A percentile compares a stretch with the other conserved stretches of the same genome.
Conservation (phyloP, 2,797 vertebrate genomes). For the Ispidina lecontei region DNA sequence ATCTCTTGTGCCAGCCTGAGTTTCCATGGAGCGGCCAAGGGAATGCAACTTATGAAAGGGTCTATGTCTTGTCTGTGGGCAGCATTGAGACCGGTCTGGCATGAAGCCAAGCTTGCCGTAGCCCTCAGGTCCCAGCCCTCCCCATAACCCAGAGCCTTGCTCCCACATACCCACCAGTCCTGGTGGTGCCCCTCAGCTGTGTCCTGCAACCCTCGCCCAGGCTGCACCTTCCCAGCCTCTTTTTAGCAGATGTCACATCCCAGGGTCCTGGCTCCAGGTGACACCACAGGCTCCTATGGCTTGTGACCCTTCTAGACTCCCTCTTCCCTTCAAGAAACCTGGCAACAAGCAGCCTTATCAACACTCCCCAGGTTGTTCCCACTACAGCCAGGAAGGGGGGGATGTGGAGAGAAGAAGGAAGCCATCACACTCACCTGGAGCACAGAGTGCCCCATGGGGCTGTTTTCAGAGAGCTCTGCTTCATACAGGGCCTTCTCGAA, state of each 20-base stretch:
- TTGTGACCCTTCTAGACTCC: not conserved
- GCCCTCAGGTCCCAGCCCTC: not conserved
- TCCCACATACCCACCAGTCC: accelerated
- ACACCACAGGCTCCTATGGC: not conserved
- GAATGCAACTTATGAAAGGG: conserved; percentile 31
- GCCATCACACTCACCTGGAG: conserved; percentile 85
- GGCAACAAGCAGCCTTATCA: accelerated
- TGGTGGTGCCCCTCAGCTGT: not conserved
- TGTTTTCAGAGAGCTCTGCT: conserved; percentile 92
- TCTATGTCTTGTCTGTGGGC: not conserved
- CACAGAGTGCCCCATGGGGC: conserved; percentile 92
- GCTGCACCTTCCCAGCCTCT: accelerated
- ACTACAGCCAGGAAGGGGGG: not conserved
- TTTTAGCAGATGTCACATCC: not conserved
- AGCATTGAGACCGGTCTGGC: not conserved
- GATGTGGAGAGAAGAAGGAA: not conserved
- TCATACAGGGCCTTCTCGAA: conserved; percentile 92
- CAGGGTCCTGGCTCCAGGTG: accelerated
- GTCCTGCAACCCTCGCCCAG: accelerated
- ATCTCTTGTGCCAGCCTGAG: not conserved
- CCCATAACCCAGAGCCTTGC: not conserved
- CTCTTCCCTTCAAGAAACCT: not conserved
- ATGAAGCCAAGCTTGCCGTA: not conserved
- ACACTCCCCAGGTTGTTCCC: not conserved
- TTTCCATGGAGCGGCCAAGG: not conserved